Evolutionary conservation across 1,140 invertebrate species (phyloP), one percentile per base, ranked within the genome.

Genomic region (Leptinotarsa undecemlineata): DNA sequence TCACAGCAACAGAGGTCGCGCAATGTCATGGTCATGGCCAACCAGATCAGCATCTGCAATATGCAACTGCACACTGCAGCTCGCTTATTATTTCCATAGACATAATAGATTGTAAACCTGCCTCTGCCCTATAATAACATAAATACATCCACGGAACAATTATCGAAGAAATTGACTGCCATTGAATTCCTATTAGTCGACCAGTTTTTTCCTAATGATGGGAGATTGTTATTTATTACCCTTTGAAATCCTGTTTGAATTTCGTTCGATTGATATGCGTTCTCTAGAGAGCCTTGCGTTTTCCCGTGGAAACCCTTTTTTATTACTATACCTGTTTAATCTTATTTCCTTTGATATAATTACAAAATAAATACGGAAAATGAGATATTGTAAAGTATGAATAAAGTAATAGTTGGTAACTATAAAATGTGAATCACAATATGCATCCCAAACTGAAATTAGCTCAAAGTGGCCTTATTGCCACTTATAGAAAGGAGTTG

Each of bases 21-120:
- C 82, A 83, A 83, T 82, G 82, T 83, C 82, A 83, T 82, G 81
- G 82, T 83, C 82, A 83, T 77, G 82, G 82, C 75, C 82, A 78
- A 81, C 82, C 77, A 76, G 81, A 82, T 82, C 81, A 75, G 78
- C 82, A 83, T 83, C 81, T 83, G 81, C 81, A 83, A 81, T 79
- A 78, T 82, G 80, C 82, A 83, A 81, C 80, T 81, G 79, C 78
- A 80, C 73, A 62, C 48, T 66, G 70, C 60, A 21, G 21, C 61
- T 68, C 48, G 66, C 26, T 68, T 68, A 69, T 69, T 69, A 69
- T 48, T 47, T 69, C 68, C 68, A 51, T 69, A 69, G 42, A 69
- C 68, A 69, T 69, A 69, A 69, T 69, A 69, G 68, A 69, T 48
- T 51, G 48, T 20, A 20, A 69, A 51, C 15, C 47, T 19, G 68